Conservation (phyloP, 2,113 vertebrate genomes). For the Capreolus pygargus region DNA sequence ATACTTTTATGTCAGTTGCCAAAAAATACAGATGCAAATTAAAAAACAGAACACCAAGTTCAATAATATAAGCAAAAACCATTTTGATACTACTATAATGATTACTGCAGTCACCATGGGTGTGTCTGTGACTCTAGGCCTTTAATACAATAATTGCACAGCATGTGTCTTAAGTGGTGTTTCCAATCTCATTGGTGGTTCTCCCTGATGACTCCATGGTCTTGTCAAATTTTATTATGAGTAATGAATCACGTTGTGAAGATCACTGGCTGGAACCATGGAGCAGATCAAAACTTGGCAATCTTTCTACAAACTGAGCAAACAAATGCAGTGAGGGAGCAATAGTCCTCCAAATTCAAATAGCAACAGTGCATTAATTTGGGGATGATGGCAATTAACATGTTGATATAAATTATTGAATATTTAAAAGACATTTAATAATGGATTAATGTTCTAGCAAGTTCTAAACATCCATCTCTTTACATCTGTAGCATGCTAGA, state of each 20-base stretch:
- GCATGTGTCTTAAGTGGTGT: not conserved
- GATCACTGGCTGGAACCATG: not conserved
- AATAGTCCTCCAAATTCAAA: not conserved
- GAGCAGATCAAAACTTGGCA: not conserved
- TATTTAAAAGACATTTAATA: not conserved
- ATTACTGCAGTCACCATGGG: too few relatives aligned
- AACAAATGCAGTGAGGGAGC: not conserved
- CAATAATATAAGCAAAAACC: not conserved
- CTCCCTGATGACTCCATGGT: not conserved
- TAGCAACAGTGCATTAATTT: not conserved
- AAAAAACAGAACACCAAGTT: not conserved
- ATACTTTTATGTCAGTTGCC: not conserved
- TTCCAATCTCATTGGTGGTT: not conserved
- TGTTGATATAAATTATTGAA: not conserved
- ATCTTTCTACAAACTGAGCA: not conserved
- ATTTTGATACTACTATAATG: rapidly evolving
- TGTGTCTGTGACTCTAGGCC: not conserved
- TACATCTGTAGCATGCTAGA: not conserved
- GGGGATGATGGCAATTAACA: not conserved
- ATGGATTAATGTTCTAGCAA: not conserved
- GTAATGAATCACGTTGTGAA: not conserved
- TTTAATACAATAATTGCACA: not conserved
- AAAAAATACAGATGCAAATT: not conserved
- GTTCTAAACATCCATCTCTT: not conserved
- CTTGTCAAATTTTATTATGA: not conserved